These are phyloP conservation scores for Pholis gunnellus DNA, from an alignment of 2,113 vertebrate genomes.

Conservation along the genomic window DNA sequence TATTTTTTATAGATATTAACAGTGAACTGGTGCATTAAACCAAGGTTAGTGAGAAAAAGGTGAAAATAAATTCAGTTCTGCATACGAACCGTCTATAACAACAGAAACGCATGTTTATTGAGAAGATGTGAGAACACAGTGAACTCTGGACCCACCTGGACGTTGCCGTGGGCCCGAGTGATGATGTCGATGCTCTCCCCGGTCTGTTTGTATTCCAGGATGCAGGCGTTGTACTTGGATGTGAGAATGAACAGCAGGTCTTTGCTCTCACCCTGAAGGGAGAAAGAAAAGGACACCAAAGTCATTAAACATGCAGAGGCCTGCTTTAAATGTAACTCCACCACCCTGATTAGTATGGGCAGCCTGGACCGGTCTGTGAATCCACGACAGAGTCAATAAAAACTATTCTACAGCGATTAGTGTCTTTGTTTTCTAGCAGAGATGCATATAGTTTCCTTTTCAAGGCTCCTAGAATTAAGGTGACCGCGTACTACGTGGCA, in stretches of 20 bases:
- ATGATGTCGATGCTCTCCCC: slow-evolving; percentile 98
- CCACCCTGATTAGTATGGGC: not conserved
- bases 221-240: slow-evolving; percentile 98
- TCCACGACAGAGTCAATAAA: not conserved
- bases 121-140: not conserved
- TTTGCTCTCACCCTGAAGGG: slow-evolving; percentile 93
- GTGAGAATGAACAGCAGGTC: slow-evolving; percentile 97
- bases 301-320: not conserved
- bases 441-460: not conserved
- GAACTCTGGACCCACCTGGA: slow-evolving; percentile 86
- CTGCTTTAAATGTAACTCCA: not conserved
- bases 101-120: not conserved
- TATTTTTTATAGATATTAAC: not conserved
- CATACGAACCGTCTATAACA: not conserved
- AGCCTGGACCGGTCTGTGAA: not conserved
- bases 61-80: not conserved
- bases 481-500: not conserved
- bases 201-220: slow-evolving; percentile 98
- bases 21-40: not conserved
- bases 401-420: not conserved
- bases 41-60: not conserved
- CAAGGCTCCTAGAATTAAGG: not conserved
- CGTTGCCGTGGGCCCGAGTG: slow-evolving; percentile 95
- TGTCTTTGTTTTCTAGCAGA: no score
- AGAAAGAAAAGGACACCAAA: slow-evolving; percentile 2